Base-by-base conservation (phyloP, 2,888 invertebrate species). In the Trisateles emortualis region DNA sequence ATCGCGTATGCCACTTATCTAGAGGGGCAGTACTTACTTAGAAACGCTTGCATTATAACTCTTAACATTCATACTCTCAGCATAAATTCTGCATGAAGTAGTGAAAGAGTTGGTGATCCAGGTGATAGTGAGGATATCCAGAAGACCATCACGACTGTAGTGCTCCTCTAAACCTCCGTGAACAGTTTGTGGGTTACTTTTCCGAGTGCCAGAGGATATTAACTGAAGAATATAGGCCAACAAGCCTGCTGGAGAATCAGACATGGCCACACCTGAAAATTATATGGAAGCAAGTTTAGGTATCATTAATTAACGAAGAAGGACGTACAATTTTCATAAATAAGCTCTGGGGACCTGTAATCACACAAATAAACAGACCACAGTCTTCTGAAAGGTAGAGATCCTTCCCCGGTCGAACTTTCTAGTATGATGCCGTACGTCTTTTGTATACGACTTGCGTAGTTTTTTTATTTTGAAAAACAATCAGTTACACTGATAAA, bases 191-290 rank as follows among this genome's bases (percentile, higher is more conserved):
- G 54, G 62, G 76, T 60, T 62, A 3, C 38, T 50, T 0, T 33
- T 42, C 0, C 95, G 93, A 0, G 95, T 96, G 94, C 95, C 96
- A 0, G 94, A 93, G n/a, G 95, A 95, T 82, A 96, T 96, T 81
- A 96, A 96, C 78, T 97, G 96, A 51, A 97, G 80, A 47, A 97
- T 95, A 72, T 97, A 97, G 0, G 95, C 96, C 0, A 96, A 96
- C 43, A 97, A 86, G 11, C 96, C 97, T 3, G 94, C 90, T 0
- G 97, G 97, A 0, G 96, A 96, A 67, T 96, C 96, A 13, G 93
- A 87, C 32, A 97, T 80, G 0, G 90, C 95, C 4, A 94, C 90
- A 14, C 96, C 96, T 95, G 65, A 3, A 43, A 50, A 49, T 4
- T 54, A 22, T 0, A 30, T 11, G 6, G 8, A n/a, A n/a, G n/a